These are phyloP conservation scores for Buceros bicornis DNA, from an alignment of 2,797 vertebrate species.

Conservation along the genomic window DNA sequence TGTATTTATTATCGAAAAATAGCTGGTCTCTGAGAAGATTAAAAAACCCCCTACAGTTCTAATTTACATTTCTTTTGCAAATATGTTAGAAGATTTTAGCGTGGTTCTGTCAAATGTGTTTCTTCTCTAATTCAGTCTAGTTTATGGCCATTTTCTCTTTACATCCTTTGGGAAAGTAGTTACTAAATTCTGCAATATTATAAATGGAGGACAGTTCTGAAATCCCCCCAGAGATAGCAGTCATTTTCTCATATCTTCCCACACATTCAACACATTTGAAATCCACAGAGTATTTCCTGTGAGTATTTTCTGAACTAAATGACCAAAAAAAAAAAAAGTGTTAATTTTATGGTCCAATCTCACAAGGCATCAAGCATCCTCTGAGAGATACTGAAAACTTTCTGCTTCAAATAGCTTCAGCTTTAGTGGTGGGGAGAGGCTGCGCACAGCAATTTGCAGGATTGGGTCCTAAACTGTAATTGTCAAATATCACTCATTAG, in stretches of 20 bases:
- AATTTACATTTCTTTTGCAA: conserved; percentile 49
- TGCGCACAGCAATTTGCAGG: not conserved
- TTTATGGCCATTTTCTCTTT: conserved; percentile 62
- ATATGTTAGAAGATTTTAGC: conserved; percentile 9
- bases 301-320: conserved; percentile 65
- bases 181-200: conserved; percentile 64
- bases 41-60: not conserved
- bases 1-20: conserved; percentile 13
- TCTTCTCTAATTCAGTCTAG: conserved; percentile 49
- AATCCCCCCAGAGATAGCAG: conserved; percentile 60
- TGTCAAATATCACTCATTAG: not conserved
- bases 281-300: conserved; percentile 69
- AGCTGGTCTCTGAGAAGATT: not conserved
- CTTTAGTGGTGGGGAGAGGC: not conserved
- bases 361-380: conserved; percentile 37
- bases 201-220: conserved; percentile 73
- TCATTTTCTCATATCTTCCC: conserved; percentile 74
- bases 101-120: conserved; percentile 1
- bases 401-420: conserved; percentile 11
- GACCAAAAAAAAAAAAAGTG: conserved; percentile 33
- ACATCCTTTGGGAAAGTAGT: conserved; percentile 64
- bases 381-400: conserved; percentile 45
- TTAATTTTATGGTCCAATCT: conserved; percentile 61
- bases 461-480: not conserved
- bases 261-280: conserved; percentile 72